Base-by-base conservation (phyloP, 2,113 vertebrate species). In the Notothenia coriiceps region DNA sequence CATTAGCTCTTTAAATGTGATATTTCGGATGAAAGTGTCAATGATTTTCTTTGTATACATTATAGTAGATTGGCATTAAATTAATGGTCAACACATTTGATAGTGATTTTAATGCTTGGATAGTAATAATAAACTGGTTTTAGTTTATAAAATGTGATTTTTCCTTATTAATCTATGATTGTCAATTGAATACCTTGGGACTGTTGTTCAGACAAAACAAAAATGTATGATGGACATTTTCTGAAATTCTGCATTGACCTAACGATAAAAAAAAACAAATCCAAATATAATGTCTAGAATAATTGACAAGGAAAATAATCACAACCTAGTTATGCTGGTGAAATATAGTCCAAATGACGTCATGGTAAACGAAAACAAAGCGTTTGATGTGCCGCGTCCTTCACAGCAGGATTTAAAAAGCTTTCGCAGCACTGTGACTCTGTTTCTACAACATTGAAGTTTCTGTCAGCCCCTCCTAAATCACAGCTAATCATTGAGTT, bases 401-500 rank as follows among this genome's bases (percentile, higher is more conserved):
- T 52, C 52, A 35, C 46, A 49, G 51, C 35, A 4, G 49, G 44
- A 70, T 79, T 57, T 63, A 43, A 77, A 77, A 74, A 60, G 64
- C 52, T 57, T 47, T 44, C 52, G 33, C 35, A 4, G 25, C 52
- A 56, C 17, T 64, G 14, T 33, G 17, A 56, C 47, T 22, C 10
- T 77, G 68, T 72, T 80, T 73, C 51, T 25, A 61, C 55, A 51
- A 62, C 7, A 25, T 56, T 77, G 65, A 86, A 72, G 80, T 73
- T 66, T 71, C 82, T 75, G 81, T 88, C 90, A 86, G 81, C 44
- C 40, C 10, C 52, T 70, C 46, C 57, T 75, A 68, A 84, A 68
- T 86, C 89, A 82, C 63, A 73, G 59, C 70, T 78, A 77, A 88
- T 90, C 86, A 86, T 49, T 69, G 64, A 79, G 67, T 71, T 79